These are phyloP conservation scores for Sturmia bella DNA, from an alignment of 2,888 invertebrate genomes.

Conservation along the genomic window DNA sequence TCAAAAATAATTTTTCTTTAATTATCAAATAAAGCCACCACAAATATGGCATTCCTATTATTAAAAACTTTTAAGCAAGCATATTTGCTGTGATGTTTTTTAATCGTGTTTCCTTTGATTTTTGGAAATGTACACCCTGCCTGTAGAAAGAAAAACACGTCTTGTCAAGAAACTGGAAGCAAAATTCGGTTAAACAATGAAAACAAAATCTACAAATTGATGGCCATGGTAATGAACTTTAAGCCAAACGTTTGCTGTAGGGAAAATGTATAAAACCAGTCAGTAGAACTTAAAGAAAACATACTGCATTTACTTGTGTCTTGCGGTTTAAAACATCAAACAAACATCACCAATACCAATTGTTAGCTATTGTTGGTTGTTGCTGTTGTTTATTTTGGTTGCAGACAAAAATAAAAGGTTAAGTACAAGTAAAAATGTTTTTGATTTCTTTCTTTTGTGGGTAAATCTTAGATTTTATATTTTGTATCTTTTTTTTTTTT, in stretches of 20 bases:
- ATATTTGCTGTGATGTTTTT: too few species aligned
- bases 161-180: not conserved
- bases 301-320: slow-evolving; percentile 8
- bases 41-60: too few species aligned
- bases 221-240: slow-evolving; percentile 64
- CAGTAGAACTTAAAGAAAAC: slow-evolving; percentile 47
- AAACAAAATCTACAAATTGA: slow-evolving; percentile 26
- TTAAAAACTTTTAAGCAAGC: too few species aligned
- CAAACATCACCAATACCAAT: slow-evolving; percentile 15
- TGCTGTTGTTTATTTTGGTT: slow-evolving; percentile 4
- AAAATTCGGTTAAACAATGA: slow-evolving; percentile 36
- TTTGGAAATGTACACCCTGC: not conserved
- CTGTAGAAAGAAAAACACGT: slow-evolving; percentile 8
- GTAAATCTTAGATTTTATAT: slow-evolving; percentile 32
- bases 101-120: not conserved
- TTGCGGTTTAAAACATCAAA: slow-evolving; percentile 40
- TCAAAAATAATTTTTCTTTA: too few species aligned
- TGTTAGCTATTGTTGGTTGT: slow-evolving; percentile 12
- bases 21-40: too few species aligned
- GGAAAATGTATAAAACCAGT: slow-evolving; percentile 9
- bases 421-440: slow-evolving; percentile 24
- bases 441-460: slow-evolving; percentile 8
- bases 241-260: slow-evolving; percentile 40
- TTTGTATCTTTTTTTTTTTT: too few species aligned
- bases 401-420: slow-evolving; percentile 31